These are phyloP conservation scores for Popillia japonica DNA, from an alignment of 1,140 invertebrate genomes.

Conservation along the genomic window DNA sequence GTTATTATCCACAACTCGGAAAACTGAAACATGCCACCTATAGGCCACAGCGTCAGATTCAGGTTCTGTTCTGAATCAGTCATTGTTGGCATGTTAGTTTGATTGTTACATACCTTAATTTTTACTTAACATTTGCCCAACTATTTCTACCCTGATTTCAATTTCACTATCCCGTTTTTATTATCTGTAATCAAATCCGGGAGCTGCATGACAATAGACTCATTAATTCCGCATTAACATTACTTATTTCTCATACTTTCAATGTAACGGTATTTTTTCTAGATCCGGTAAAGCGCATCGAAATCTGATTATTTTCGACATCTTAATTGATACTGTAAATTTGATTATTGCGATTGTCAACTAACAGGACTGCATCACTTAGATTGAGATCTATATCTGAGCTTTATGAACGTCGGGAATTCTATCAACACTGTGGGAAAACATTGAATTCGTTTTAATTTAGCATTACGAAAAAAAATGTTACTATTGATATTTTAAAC, in stretches of 20 bases:
- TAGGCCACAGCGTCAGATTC: no score
- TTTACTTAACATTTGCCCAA: no score
- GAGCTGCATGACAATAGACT: background rate
- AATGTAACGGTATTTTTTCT: background rate
- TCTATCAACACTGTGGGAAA: background rate
- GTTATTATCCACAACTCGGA: no score
- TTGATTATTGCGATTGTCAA: background rate
- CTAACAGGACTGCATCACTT: background rate
- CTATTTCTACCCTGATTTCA: no score
- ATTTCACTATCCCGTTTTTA: background rate
- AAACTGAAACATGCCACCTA: no score
- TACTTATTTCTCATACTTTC: background rate
- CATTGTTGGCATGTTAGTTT: no score
- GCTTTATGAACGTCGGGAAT: background rate
- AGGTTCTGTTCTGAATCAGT: no score
- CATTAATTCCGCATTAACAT: background rate
- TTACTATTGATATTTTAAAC: background rate
- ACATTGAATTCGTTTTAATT: background rate
- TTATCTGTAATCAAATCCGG: background rate
- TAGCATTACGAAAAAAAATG: background rate
- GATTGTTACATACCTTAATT: no score
- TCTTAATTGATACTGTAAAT: conserved; percentile 1
- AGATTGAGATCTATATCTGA: background rate
- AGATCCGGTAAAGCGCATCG: background rate
- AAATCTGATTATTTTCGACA: background rate